phyloP scores from a whole-genome alignment of 1,140 invertebrate genomes.

The Drosophila arizonae region DNA sequence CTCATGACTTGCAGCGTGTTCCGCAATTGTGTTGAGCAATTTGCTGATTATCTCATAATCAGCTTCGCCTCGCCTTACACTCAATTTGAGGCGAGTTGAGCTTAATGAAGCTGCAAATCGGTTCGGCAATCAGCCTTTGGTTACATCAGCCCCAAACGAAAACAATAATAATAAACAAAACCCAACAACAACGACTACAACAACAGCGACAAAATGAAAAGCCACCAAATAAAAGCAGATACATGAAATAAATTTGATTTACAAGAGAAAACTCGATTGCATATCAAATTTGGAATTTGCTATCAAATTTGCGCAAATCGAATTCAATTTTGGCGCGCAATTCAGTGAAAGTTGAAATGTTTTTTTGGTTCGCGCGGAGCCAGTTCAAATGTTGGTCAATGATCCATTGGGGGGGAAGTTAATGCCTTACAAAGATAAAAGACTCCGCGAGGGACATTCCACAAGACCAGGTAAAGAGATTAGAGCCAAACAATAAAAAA shows the following conservation, averaged over 20 bases:
- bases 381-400: conserved; percentile 58
- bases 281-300: conserved; percentile 64
- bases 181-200: conserved; percentile 11
- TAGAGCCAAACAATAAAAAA: conserved; percentile 8
- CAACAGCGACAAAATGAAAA: conserved; percentile 17
- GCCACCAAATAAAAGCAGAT: conserved; percentile 20
- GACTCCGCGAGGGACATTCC: background rate
- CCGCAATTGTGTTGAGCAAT: conserved; percentile 62
- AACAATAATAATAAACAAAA: conserved; percentile 13
- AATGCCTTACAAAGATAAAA: conserved; percentile 8
- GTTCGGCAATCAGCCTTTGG: conserved; percentile 63
- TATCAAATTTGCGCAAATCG: conserved; percentile 51
- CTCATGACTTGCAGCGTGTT: conserved; percentile 46
- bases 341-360: conserved; percentile 67
- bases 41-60: conserved; percentile 75
- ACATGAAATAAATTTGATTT: conserved; percentile 62
- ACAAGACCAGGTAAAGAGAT: background rate
- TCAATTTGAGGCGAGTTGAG: conserved; percentile 54
- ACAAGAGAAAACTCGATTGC: conserved; percentile 40
- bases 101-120: conserved; percentile 66
- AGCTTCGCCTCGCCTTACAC: conserved; percentile 55
- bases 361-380: conserved; percentile 11
- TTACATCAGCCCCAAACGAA: conserved; percentile 53
- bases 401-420: conserved; percentile 26
- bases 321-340: conserved; percentile 67